Evolutionary conservation across 2,113 vertebrate genomes (phyloP).

Genomic region (Bostrychus sinensis): DNA sequence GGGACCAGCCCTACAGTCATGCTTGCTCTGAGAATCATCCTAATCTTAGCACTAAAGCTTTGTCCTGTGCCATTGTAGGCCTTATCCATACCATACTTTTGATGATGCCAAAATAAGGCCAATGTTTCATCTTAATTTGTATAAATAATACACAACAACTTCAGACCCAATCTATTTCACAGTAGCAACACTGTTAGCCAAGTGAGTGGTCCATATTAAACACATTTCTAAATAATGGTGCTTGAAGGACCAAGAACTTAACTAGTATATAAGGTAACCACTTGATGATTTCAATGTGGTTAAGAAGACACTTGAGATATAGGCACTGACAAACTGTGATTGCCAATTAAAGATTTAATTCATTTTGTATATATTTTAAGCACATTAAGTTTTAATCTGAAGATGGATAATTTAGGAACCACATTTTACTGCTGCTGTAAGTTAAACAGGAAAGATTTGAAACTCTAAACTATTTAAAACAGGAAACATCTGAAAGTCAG

Average conservation of each 20-base stretch:
- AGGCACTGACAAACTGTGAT: slow-evolving; percentile 20
- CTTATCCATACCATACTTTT: slow-evolving; percentile 23
- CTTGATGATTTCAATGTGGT: slow-evolving; percentile 1
- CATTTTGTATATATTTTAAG: slow-evolving; percentile 41
- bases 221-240: slow-evolving; percentile 30
- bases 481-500: no score
- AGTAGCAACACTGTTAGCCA: slow-evolving; percentile 42
- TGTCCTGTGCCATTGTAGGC: slow-evolving; percentile 8
- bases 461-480: neutral
- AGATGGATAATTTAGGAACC: slow-evolving; percentile 7
- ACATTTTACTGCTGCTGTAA: slow-evolving; percentile 30
- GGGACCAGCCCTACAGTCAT: neutral
- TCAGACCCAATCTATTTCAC: slow-evolving; percentile 1
- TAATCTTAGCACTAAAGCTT: slow-evolving; percentile 22
- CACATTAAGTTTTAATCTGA: slow-evolving; percentile 34
- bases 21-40: no score
- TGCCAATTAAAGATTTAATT: slow-evolving; percentile 20
- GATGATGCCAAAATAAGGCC: slow-evolving; percentile 45
- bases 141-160: neutral
- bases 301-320: slow-evolving; percentile 12
- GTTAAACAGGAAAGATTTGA: slow-evolving; percentile 7
- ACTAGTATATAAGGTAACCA: neutral
- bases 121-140: slow-evolving; percentile 19
- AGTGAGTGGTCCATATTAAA: neutral
- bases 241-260: slow-evolving; percentile 28